Evolutionary conservation across 2,888 invertebrate species (phyloP).

Genomic region (Cephus sareptanus): DNA sequence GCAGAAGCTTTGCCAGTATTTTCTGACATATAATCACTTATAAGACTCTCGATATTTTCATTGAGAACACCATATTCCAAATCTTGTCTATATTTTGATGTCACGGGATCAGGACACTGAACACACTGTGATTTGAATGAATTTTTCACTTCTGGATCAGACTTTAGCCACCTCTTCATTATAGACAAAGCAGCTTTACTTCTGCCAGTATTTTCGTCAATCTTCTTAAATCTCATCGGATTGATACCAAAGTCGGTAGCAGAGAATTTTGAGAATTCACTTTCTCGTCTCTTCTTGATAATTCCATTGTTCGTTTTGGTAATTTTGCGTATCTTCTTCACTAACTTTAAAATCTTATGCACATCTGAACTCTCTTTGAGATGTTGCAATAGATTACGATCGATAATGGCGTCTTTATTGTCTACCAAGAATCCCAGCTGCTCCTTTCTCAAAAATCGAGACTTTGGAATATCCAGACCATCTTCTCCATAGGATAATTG

Average conservation of each 20-base stretch:
- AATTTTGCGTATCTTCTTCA: slow-evolving; percentile 74
- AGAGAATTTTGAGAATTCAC: slow-evolving; percentile 74
- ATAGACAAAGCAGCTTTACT: slow-evolving; percentile 72
- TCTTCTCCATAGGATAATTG: slow-evolving; percentile 94
- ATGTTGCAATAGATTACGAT: slow-evolving; percentile 69
- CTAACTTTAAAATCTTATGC: slow-evolving; percentile 69
- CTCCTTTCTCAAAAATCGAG: slow-evolving; percentile 82
- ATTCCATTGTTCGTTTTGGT: slow-evolving; percentile 69
- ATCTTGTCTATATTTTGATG: slow-evolving; percentile 78
- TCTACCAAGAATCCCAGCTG: slow-evolving; percentile 85
- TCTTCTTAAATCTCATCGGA: slow-evolving; percentile 29
- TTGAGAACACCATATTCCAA: slow-evolving; percentile 84
- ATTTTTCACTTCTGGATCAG: slow-evolving; percentile 72
- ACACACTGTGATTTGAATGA: slow-evolving; percentile 68
- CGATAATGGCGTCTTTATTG: slow-evolving; percentile 77
- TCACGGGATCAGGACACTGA: slow-evolving; percentile 80
- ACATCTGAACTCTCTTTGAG: slow-evolving; percentile 71
- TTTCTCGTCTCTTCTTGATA: slow-evolving; percentile 66
- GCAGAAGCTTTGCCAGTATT: slow-evolving; percentile 3
- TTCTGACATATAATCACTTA: slow-evolving; percentile 70
- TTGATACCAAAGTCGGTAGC: slow-evolving; percentile 64
- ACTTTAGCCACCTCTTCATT: slow-evolving; percentile 75
- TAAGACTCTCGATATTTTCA: slow-evolving; percentile 80
- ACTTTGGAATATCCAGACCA: slow-evolving; percentile 88
- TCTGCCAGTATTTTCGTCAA: slow-evolving; percentile 70